Evolutionary conservation across 2,113 vertebrate genomes (phyloP).

Genomic region (Onychostoma macrolepis): DNA sequence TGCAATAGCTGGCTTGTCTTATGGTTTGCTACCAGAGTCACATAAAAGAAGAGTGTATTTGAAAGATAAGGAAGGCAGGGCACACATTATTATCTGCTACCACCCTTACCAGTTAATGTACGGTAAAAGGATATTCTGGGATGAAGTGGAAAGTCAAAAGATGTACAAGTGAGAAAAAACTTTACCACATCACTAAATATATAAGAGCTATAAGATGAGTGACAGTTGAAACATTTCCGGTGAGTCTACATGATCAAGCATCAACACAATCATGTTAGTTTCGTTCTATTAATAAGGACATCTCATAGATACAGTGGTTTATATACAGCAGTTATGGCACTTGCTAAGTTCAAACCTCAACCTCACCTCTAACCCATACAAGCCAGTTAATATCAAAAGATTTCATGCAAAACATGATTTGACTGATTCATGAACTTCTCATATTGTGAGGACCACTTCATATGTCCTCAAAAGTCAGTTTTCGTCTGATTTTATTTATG

Average conservation of each 20-base stretch:
- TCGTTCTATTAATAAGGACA: not conserved
- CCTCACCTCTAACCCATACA: not conserved
- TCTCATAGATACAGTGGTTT: not conserved
- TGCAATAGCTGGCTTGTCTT: not conserved
- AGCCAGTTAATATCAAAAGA: not conserved
- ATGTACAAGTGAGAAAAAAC: not conserved
- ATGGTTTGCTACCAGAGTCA: not conserved
- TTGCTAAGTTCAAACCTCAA: not conserved
- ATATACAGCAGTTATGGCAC: not conserved
- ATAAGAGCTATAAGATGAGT: not conserved
- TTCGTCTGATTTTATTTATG: not conserved
- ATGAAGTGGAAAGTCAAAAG: not conserved
- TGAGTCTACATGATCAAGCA: not conserved
- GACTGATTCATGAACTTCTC: not conserved
- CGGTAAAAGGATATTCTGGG: not conserved
- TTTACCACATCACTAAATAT: not conserved
- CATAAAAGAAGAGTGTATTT: slow-evolving; percentile 10
- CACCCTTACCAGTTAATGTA: not conserved
- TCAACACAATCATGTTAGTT: not conserved
- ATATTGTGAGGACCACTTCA: not conserved
- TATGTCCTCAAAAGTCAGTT: not conserved
- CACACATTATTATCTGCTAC: not conserved
- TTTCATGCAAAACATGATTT: not conserved
- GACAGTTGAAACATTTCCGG: not conserved
- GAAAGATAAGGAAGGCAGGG: slow-evolving; percentile 32